Conservation (phyloP, 2,113 vertebrate species). For the Vireo altiloquus region DNA sequence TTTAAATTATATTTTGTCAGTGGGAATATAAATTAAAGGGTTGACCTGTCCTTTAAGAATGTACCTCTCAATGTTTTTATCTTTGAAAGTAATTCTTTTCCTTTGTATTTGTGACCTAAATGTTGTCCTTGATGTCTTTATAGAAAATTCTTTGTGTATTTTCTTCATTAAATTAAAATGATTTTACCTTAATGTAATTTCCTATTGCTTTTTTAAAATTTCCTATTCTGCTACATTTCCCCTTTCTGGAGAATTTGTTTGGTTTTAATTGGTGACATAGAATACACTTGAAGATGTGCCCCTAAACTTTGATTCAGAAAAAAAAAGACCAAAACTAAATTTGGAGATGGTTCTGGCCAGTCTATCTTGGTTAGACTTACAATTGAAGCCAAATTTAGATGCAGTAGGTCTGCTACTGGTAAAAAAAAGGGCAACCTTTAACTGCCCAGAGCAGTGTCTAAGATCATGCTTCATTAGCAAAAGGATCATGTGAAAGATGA, state of each 20-base stretch:
- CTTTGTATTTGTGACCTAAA: neutral
- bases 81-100: neutral
- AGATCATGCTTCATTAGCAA: neutral
- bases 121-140: neutral
- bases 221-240: neutral
- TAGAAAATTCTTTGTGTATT: neutral
- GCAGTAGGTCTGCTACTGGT: neutral
- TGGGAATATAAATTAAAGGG: neutral
- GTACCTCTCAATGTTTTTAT: neutral
- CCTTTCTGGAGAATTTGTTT: neutral
- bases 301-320: neutral
- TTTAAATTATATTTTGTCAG: neutral
- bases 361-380: neutral
- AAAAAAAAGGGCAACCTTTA: neutral
- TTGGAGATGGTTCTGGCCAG: neutral
- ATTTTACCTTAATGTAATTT: neutral
- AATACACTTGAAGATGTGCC: neutral
- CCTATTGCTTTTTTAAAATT: neutral
- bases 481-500: neutral
- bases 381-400: neutral
- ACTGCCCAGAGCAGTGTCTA: neutral
- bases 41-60: neutral
- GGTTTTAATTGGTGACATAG: neutral
- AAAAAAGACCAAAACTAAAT: neutral
- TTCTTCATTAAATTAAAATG: neutral